A percentile compares a stretch with the other conserved stretches of the same genome.
Evolutionary conservation across 2,888 invertebrate genomes (phyloP).

Genomic region (Macroteleia sp.): DNA sequence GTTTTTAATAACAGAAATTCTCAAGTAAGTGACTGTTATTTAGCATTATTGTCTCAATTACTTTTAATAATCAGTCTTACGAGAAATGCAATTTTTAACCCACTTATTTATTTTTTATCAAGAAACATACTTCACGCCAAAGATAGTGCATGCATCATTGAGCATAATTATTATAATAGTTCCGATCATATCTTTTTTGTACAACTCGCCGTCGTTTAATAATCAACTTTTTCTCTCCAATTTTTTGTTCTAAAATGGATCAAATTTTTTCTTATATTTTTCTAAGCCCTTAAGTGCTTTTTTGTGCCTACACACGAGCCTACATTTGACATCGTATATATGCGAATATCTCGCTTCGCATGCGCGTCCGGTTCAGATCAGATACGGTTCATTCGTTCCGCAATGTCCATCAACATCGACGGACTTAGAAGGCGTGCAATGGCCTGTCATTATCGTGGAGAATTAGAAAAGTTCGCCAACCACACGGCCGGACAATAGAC

Average conservation of each 20-base stretch:
- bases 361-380: slow-evolving; percentile 45
- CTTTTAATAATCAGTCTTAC: slow-evolving; percentile 3
- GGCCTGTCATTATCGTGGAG: slow-evolving; percentile 56
- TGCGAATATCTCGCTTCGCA: slow-evolving; percentile 20
- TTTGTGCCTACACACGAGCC: slow-evolving; percentile 15
- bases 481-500: slow-evolving; percentile 66
- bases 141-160: slow-evolving; percentile 22
- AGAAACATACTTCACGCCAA: slow-evolving; percentile 2
- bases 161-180: slow-evolving; percentile 11
- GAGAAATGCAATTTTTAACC: slow-evolving; percentile 21
- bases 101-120: slow-evolving; percentile 14
- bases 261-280: slow-evolving; percentile 29
- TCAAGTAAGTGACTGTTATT: no score
- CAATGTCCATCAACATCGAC: slow-evolving; percentile 62
- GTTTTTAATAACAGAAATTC: no score
- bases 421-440: slow-evolving; percentile 58
- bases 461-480: slow-evolving; percentile 64
- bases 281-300: slow-evolving; percentile 41
- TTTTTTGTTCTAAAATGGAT: slow-evolving; percentile 25
- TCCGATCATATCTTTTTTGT: slow-evolving; percentile 19
- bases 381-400: slow-evolving; percentile 66
- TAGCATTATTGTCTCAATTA: no score
- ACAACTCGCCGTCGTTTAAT: no score
- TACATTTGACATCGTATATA: slow-evolving; percentile 20
- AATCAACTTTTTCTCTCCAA: slow-evolving; percentile 6